A percentile compares a stretch with the other conserved stretches of the same genome.
Conservation (phyloP, 2,888 invertebrate genomes). For the Drosophila fulvimacula region DNA sequence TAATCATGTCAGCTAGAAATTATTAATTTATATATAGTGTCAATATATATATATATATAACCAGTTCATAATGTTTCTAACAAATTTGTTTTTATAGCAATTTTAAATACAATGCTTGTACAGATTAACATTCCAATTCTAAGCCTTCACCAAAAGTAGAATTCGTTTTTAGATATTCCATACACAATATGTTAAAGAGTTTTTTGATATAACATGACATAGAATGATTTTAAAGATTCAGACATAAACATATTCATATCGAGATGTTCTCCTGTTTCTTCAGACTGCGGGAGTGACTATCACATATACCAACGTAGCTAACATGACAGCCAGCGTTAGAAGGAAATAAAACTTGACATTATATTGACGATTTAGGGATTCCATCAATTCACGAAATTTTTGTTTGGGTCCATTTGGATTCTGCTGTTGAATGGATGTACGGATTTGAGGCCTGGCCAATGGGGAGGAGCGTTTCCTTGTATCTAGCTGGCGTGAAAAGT, state of each 20-base stretch:
- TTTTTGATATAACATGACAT: background rate
- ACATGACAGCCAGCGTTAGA: conserved; percentile 59
- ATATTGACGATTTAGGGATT: conserved; percentile 77
- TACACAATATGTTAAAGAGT: no score
- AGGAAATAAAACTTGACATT: conserved; percentile 77
- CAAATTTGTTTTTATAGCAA: background rate
- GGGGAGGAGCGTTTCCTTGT: conserved; percentile 46
- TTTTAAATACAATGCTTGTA: background rate
- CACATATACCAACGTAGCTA: conserved; percentile 77
- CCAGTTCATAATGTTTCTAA: background rate
- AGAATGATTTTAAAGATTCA: background rate
- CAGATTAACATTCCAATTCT: background rate
- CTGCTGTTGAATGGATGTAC: conserved; percentile 8
- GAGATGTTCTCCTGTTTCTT: background rate
- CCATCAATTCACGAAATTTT: conserved; percentile 66
- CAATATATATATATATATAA: background rate
- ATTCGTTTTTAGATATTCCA: background rate
- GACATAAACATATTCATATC: background rate
- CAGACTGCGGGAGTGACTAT: conserved; percentile 57
- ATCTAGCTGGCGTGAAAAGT: conserved; percentile 37
- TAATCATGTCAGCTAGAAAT: background rate
- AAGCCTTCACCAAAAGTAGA: background rate
- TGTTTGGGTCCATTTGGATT: conserved; percentile 32
- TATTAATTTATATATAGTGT: background rate
- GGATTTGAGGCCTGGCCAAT: conserved; percentile 39